A percentile compares a stretch with the other conserved stretches of the same genome.
phyloP scores from a whole-genome alignment of 2,888 invertebrate species.

The Gari tellinella region DNA sequence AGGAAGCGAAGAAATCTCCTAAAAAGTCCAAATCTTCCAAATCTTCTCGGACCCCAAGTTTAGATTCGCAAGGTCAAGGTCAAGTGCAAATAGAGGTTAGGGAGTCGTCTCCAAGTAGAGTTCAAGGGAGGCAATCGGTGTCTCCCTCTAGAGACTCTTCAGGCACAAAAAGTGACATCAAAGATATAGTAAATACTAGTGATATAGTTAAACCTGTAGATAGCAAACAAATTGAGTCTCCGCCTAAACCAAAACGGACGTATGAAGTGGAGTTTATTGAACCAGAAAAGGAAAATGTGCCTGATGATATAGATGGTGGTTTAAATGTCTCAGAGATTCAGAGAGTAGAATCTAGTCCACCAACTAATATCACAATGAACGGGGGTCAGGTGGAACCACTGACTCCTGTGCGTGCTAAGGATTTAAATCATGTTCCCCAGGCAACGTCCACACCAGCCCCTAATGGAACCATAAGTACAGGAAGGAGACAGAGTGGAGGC shows the following conservation, averaged over 20 bases:
- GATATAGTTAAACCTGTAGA: conserved; percentile 24
- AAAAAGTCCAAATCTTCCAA: conserved; percentile 54
- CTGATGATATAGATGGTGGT: conserved; percentile 39
- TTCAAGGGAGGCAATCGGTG: conserved; percentile 13
- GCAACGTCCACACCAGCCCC: conserved; percentile 79
- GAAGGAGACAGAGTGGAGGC: conserved; percentile 42
- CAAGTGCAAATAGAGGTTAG: conserved; percentile 53
- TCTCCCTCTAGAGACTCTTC: conserved; percentile 6
- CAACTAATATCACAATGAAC: conserved; percentile 60
- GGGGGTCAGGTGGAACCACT: conserved; percentile 62
- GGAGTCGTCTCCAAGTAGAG: conserved; percentile 43
- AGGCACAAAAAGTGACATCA: not conserved
- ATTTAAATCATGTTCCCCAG: conserved; percentile 66
- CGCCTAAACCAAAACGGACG: conserved; percentile 60
- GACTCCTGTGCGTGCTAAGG: conserved; percentile 70
- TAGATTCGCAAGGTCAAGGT: conserved; percentile 54
- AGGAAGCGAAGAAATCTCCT: conserved; percentile 70
- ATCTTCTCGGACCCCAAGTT: conserved; percentile 53
- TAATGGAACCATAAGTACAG: conserved; percentile 70
- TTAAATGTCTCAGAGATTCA: conserved; percentile 62
- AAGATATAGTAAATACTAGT: conserved; percentile 7
- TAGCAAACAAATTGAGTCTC: conserved; percentile 49
- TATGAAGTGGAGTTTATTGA: conserved; percentile 57
- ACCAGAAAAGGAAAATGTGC: conserved; percentile 69
- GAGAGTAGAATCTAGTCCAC: conserved; percentile 57